phyloP scores from a whole-genome alignment of 2,888 invertebrate species.

The Theristus sp. region DNA sequence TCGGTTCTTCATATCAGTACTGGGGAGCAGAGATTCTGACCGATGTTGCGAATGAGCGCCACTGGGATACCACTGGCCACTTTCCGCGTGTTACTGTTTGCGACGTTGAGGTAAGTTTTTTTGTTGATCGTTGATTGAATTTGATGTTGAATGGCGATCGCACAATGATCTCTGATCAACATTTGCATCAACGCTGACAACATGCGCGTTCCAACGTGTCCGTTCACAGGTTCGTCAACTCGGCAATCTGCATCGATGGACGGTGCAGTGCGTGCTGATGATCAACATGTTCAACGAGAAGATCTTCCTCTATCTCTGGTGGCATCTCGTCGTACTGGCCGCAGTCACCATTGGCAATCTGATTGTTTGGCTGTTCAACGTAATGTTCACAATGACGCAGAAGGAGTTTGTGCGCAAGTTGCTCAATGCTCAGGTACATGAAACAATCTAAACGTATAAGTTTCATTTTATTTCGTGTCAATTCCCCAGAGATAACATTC shows the following conservation, averaged over 20 bases:
- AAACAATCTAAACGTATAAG: too few relatives aligned
- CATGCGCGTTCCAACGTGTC: not conserved
- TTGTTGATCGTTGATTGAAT: not conserved
- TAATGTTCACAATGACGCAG: not conserved
- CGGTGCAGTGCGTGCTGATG: constrained; percentile 6
- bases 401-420: not conserved
- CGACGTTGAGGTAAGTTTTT: constrained; percentile 14
- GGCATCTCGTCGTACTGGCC: constrained; percentile 19
- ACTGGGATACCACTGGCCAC: constrained; percentile 25
- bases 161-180: not conserved
- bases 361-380: not conserved
- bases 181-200: not conserved
- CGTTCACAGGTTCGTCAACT: constrained; percentile 3
- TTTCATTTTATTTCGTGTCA: too few relatives aligned
- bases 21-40: constrained; percentile 2
- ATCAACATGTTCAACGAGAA: constrained; percentile 5
- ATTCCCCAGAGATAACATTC: too few relatives aligned
- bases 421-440: not conserved
- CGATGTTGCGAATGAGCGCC: not conserved
- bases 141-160: not conserved
- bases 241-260: constrained; percentile 3
- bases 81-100: constrained; percentile 16
- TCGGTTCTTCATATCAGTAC: constrained; percentile 13
- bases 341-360: constrained; percentile 10
- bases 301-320: constrained; percentile 27